Base-by-base conservation (phyloP, 2,797 vertebrate genomes). In the Strix occidentalis region DNA sequence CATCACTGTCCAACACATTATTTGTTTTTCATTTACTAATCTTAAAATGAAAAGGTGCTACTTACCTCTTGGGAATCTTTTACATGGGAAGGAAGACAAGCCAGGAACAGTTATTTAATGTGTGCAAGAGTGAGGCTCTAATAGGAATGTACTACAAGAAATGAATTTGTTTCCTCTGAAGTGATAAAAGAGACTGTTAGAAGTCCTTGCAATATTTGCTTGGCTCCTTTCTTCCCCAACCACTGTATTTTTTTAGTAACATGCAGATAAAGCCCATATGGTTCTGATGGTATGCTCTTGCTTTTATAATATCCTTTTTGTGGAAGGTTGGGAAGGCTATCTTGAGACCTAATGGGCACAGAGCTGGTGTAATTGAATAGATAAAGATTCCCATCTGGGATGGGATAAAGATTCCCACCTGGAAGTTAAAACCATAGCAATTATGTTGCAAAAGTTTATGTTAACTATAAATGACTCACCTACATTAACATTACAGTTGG, bases 1-100 rank as follows among this genome's bases (percentile, higher is more conserved):
- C 41, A 24, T 64, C 77, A 58, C 80, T 91, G 85, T 95, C 65
- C 65, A 92, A 82, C n/a, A 45, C 7, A 6, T 72, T 58, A 41
- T 70, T 91, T 90, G 74, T 70, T 93, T 95, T 96, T 93, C 76
- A 74, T 71, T 68, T 93, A n/a, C 75, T 94, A 88, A 87, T 86
- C 70, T 72, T 95, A 87, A 71, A 87, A 54, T 85, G 45, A 66
- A 91, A 84, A 80, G 63, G 31, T 85, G 65, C 82, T 97, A 91
- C 83, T 97, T 94, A 48, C 66, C 90, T 96, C 93, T 95, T 96
- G 84, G 92, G 93, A 95, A 82, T 94, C 69, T 69, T 66, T 66
- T 48, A 71, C 3, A 1, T 7, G 41, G 20, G 17, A 84, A 93
- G 45, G 51, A 88, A 93, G 16, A 88, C 58, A 50, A 50, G 39